Evolutionary conservation across 2,888 invertebrate genomes (phyloP).

Genomic region (Toxonevra muliebris): DNA sequence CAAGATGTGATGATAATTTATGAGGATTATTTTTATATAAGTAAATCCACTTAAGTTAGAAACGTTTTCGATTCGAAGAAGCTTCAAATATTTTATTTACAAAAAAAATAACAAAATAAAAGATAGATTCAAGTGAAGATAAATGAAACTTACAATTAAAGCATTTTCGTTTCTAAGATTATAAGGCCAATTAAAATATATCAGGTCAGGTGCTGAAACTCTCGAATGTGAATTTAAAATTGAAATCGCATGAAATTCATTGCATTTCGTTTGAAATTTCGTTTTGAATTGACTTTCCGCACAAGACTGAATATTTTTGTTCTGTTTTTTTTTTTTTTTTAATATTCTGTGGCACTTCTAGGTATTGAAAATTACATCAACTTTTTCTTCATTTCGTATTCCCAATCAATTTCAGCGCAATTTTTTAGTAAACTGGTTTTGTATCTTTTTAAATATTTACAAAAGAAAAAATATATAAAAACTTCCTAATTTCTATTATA

Average conservation of each 20-base stretch:
- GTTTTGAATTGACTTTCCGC: constrained; percentile 17
- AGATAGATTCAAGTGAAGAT: constrained; percentile 11
- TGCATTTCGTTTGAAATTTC: constrained; percentile 22
- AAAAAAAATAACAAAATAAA: constrained; percentile 31
- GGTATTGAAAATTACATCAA: constrained; percentile 24
- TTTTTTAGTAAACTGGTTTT: constrained; percentile 15
- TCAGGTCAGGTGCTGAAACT: too few species aligned
- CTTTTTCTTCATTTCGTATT: constrained; percentile 9
- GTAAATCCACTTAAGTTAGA: constrained; percentile 33
- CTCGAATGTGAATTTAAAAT: constrained; percentile 15
- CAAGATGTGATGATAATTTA: neutral
- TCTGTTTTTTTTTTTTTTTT: constrained; percentile 25
- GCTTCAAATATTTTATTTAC: constrained; percentile 34
- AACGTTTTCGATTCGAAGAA: constrained; percentile 29
- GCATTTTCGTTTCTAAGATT: constrained; percentile 30
- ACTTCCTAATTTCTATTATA: constrained; percentile 36
- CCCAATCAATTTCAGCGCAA: constrained; percentile 9
- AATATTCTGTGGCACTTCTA: constrained; percentile 37
- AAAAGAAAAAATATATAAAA: constrained; percentile 7
- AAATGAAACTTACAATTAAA: constrained; percentile 31
- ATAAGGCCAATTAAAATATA: too few species aligned
- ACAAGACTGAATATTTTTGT: too few species aligned
- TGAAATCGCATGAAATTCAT: constrained; percentile 39
- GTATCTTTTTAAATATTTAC: constrained; percentile 27
- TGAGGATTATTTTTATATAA: neutral